Conservation (phyloP, 2,888 invertebrate genomes). For the Anticlea derivata region DNA sequence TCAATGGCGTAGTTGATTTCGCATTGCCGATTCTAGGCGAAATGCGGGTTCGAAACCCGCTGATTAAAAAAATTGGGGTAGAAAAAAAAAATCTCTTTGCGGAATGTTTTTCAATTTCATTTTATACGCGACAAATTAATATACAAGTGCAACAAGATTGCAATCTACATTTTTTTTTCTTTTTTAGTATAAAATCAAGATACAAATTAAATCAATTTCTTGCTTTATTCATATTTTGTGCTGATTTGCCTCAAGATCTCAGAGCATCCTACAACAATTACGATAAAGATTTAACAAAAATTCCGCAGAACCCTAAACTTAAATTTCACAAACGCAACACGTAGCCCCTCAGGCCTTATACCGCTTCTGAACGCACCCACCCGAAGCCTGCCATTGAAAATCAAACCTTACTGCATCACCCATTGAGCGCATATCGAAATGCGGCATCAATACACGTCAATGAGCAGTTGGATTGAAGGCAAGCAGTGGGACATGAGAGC, state of each 20-base stretch:
- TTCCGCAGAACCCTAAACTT: constrained; percentile 26
- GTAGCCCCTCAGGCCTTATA: constrained; percentile 22
- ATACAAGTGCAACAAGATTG: no score
- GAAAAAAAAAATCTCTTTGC: no score
- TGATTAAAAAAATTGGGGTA: no score
- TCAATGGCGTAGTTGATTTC: no score
- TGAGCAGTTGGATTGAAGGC: constrained; percentile 11
- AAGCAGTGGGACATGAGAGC: constrained; percentile 27
- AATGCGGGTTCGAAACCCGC: no score
- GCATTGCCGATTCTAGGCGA: no score
- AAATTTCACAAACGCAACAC: constrained; percentile 32
- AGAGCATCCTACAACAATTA: constrained; percentile 19
- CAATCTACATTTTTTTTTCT: no score
- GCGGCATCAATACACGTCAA: not conserved
- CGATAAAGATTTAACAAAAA: constrained; percentile 26
- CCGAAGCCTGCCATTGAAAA: not conserved
- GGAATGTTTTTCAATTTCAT: no score
- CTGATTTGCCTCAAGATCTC: constrained; percentile 11
- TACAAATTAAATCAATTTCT: no score
- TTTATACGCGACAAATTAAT: no score
- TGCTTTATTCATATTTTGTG: not conserved
- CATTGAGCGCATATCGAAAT: constrained; percentile 4
- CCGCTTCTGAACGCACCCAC: constrained; percentile 14
- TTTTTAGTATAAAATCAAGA: no score
- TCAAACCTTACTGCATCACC: not conserved